These are phyloP conservation scores for Melanotaenia maccullochi DNA, from an alignment of 2,797 vertebrate species.

Conservation along the genomic window DNA sequence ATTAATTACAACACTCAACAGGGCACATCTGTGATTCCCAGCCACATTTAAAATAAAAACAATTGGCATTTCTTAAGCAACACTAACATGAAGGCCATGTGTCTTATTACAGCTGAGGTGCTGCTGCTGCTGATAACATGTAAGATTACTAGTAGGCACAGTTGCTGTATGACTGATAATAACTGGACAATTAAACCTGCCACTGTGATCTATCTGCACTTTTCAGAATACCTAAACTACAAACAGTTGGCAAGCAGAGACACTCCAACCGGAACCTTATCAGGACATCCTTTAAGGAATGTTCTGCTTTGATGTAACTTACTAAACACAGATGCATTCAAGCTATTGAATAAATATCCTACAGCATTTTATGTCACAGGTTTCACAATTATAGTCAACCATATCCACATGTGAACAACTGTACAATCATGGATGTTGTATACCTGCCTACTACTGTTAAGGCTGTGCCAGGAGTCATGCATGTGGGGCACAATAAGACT, in stretches of 20 bases:
- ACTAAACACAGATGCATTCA: neutral
- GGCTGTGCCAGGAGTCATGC: neutral
- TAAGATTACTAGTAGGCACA: conserved; percentile 52
- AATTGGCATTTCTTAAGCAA: conserved; percentile 66
- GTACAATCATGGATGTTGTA: neutral
- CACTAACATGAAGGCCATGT: conserved; percentile 48
- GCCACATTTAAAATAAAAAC: conserved; percentile 51
- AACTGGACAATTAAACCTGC: conserved; percentile 8
- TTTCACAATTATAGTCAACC: conserved; percentile 7
- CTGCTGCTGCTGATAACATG: conserved; percentile 14
- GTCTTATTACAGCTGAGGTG: conserved; percentile 1
- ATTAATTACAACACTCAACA: conserved; percentile 40
- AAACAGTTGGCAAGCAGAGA: conserved; percentile 52
- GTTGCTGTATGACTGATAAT: conserved; percentile 13
- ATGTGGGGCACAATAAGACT: neutral
- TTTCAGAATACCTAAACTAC: conserved; percentile 25
- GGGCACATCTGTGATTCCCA: conserved; percentile 60
- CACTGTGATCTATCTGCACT: neutral
- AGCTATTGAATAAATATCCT: conserved; percentile 2
- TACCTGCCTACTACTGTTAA: conserved; percentile 11
- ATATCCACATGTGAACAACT: conserved; percentile 6
- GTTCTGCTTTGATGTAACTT: conserved; percentile 4
- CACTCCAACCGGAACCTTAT: conserved; percentile 9
- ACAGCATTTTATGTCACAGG: conserved; percentile 3
- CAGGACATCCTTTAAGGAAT: neutral